These are phyloP conservation scores for Phortica magna DNA, from an alignment of 2,888 invertebrate genomes.

Conservation along the genomic window DNA sequence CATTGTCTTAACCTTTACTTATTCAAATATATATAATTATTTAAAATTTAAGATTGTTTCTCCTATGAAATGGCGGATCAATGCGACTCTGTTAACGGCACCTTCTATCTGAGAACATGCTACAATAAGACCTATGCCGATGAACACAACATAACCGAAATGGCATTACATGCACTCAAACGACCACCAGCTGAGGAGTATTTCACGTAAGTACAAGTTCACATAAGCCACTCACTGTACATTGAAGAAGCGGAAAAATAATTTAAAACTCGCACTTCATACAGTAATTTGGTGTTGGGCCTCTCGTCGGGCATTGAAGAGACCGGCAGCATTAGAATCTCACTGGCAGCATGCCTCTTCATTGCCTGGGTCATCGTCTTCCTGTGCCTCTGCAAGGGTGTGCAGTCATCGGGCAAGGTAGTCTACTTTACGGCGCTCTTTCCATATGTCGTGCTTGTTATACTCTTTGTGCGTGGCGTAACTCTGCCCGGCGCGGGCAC, in stretches of 20 bases:
- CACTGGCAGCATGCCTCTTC: constrained; percentile 86
- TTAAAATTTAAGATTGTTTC: constrained; percentile 80
- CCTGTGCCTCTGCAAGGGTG: constrained; percentile 87
- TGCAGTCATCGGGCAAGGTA: constrained; percentile 89
- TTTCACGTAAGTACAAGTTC: constrained; percentile 82
- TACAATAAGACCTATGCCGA: constrained; percentile 81
- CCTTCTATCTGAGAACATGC: constrained; percentile 83
- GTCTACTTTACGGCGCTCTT: constrained; percentile 88
- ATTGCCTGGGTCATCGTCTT: constrained; percentile 89
- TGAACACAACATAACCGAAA: constrained; percentile 80
- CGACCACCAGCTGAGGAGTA: constrained; percentile 86
- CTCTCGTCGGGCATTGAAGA: constrained; percentile 87
- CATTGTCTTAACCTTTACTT: neutral
- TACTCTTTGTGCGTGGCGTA: constrained; percentile 87
- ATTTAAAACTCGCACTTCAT: neutral
- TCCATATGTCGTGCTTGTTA: constrained; percentile 86
- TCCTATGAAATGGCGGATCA: constrained; percentile 83
- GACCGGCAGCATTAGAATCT: constrained; percentile 83
- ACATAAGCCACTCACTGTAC: neutral
- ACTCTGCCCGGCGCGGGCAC: constrained; percentile 88
- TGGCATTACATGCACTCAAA: constrained; percentile 81
- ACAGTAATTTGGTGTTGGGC: constrained; percentile 79
- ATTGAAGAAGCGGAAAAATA: neutral
- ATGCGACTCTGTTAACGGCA: constrained; percentile 82
- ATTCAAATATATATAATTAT: neutral